Conservation (phyloP, 1,140 invertebrate genomes). For the Rhynchophorus ferrugineus region DNA sequence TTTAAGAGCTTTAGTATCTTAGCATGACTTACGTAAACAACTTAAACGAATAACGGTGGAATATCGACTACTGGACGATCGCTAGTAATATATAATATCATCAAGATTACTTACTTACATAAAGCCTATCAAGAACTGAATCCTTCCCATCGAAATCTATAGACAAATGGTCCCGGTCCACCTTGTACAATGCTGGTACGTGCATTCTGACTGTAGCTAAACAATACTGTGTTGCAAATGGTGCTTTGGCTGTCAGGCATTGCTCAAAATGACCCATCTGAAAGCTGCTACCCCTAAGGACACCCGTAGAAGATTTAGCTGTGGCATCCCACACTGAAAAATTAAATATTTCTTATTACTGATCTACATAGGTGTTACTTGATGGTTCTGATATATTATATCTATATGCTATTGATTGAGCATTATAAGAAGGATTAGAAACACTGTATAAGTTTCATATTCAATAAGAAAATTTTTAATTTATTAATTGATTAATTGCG, state of each 20-base stretch:
- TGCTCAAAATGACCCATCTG: constrained; percentile 58
- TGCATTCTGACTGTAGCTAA: constrained; percentile 42
- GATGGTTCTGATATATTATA: too few relatives aligned
- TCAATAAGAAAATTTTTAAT: too few relatives aligned
- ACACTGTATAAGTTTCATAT: too few relatives aligned
- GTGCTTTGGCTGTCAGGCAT: constrained; percentile 45
- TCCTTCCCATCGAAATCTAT: constrained; percentile 42
- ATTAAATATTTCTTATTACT: not conserved
- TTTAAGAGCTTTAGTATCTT: too few relatives aligned
- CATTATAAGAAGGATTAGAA: too few relatives aligned
- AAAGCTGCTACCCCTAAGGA: constrained; percentile 49
- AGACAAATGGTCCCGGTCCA: constrained; percentile 33
- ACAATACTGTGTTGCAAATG: constrained; percentile 49
- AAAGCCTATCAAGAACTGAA: constrained; percentile 46
- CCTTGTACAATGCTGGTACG: constrained; percentile 36
- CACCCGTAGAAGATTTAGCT: constrained; percentile 49
- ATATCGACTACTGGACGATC: too few relatives aligned
- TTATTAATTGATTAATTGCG: too few relatives aligned
- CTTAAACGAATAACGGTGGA: too few relatives aligned
- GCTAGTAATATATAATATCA: too few relatives aligned
- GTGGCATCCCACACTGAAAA: constrained; percentile 53
- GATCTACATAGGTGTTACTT: too few relatives aligned
- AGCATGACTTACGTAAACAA: too few relatives aligned
- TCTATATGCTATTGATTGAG: too few relatives aligned
- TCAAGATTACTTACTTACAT: constrained; percentile 43